These are phyloP conservation scores for Nasonia longicornis DNA, from an alignment of 1,140 invertebrate genomes.

Conservation along the genomic window DNA sequence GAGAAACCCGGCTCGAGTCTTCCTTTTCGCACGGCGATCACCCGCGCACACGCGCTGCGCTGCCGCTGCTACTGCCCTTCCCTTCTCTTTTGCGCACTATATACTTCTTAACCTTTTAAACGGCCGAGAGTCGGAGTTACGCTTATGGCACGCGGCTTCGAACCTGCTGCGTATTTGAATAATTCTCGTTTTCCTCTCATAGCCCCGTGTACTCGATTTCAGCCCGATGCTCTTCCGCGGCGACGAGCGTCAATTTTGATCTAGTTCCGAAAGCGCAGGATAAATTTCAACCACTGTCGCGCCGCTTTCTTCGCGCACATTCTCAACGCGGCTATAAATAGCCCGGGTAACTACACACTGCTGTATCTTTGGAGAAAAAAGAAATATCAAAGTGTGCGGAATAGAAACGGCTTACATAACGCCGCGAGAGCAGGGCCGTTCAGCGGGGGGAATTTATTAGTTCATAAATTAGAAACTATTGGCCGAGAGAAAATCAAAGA, in stretches of 20 bases:
- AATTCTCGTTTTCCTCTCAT: no score
- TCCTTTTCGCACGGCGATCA: slow-evolving; percentile 40
- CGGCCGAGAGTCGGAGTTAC: not conserved
- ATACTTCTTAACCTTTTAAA: slow-evolving; percentile 13
- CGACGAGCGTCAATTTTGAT: no score
- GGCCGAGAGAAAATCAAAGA: slow-evolving; percentile 1
- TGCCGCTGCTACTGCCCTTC: not conserved
- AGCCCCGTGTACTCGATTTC: no score
- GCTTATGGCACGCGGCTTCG: not conserved
- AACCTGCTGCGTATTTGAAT: no score
- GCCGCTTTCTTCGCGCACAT: not conserved
- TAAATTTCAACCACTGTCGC: no score
- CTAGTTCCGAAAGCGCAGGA: no score
- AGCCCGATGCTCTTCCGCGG: no score
- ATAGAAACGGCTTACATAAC: not conserved
- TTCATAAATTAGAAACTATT: slow-evolving; percentile 12
- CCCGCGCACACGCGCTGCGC: not conserved
- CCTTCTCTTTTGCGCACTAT: not conserved
- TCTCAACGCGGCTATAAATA: not conserved
- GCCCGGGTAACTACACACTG: not conserved
- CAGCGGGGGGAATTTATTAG: not conserved
- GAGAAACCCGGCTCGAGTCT: slow-evolving; percentile 23
- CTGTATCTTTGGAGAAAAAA: not conserved
- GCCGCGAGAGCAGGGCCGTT: not conserved
- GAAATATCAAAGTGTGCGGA: not conserved